Base-by-base conservation (phyloP, 2,113 vertebrate genomes). In the Zosterops japonicus region DNA sequence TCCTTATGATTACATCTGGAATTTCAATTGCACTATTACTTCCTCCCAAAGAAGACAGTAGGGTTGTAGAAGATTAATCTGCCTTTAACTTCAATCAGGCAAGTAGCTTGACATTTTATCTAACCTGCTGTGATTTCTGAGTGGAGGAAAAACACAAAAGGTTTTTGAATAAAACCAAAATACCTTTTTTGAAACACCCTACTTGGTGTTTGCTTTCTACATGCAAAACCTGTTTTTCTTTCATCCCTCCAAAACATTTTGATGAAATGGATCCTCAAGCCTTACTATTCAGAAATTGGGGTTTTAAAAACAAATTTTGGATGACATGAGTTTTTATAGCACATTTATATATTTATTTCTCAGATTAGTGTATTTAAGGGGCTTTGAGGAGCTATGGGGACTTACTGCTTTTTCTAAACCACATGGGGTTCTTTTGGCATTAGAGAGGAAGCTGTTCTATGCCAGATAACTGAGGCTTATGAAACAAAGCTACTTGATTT, bases 291-390 rank as follows among this genome's bases (percentile, higher is more conserved):
- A 93, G 56, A 46, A 80, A 11, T 3, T 29, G 27, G 68, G 29
- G 55, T 71, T 95, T 81, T 63, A 80, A 90, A 95, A 95, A 83
- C 41, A 95, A 83, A 53, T 93, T 90, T 90, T 31, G 72, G 55
- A 70, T 93, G 80, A 86, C 74, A 52, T 0, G 79, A 92, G 59
- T 74, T 90, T 91, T 95, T 77, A 52, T 39, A 86, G 42, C 19
- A 29, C 29, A 72, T 79, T 85, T 93, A 93, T 93, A 74, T 97
- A 94, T 96, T 94, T 94, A 71, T 88, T 97, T 95, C 27, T 78
- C 83, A 59, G 55, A 93, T 95, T 95, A 93, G 42, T 64, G 21
- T 75, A 70, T 86, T 91, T 86, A 92, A 93, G 76, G 78, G 50
- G 20, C 24, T 80, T 33, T 50, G 59, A 89, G 65, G 61, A 89